phyloP scores from a whole-genome alignment of 2,113 vertebrate genomes.

The Scolopax mira region DNA sequence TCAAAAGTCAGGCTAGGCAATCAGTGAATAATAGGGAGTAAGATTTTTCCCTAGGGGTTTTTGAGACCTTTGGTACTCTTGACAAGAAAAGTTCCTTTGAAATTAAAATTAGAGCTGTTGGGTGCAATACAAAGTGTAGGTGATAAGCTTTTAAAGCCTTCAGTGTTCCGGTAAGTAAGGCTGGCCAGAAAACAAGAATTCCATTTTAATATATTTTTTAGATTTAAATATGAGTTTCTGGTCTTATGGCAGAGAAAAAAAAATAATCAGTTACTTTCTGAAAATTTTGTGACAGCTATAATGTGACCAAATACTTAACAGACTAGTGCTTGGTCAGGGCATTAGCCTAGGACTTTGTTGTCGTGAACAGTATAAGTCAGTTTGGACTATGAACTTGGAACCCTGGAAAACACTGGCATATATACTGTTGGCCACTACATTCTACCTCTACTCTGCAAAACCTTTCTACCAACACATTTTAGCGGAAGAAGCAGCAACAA shows the following conservation, averaged over 20 bases:
- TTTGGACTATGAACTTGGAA: not conserved
- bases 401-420: not conserved
- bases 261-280: not conserved
- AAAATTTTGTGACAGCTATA: not conserved
- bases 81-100: not conserved
- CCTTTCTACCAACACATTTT: too few relatives aligned
- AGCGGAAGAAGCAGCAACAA: not conserved
- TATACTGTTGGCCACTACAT: too few relatives aligned
- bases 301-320: not conserved
- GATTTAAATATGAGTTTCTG: not conserved
- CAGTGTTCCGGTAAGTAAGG: not conserved
- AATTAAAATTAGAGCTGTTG: not conserved
- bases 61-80: not conserved
- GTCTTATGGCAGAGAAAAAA: not conserved
- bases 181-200: not conserved
- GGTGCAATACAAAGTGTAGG: not conserved
- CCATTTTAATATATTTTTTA: not conserved
- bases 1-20: not conserved
- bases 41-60: not conserved
- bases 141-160: not conserved
- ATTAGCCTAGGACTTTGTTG: not conserved
- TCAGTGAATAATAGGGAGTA: not conserved
- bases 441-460: not conserved
- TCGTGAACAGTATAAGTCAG: not conserved
- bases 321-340: not conserved